Percentiles rank a stretch among this genome's conserved stretches.
These are phyloP conservation scores for Ictalurus furcatus DNA, from an alignment of 2,113 vertebrate species.

Conservation along the genomic window DNA sequence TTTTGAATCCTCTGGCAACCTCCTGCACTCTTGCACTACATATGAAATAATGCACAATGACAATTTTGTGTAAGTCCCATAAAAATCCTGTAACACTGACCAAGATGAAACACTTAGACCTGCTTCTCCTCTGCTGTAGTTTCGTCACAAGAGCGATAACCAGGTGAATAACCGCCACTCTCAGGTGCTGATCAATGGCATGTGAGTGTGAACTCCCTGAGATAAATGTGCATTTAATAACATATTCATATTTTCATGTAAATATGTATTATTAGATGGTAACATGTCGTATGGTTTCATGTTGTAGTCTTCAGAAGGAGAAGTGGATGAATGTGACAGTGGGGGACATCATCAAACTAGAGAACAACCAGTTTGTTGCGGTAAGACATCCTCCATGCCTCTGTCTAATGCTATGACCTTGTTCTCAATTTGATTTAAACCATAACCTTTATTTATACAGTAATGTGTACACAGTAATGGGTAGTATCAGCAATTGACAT, in stretches of 20 bases:
- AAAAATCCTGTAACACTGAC: slow-evolving; percentile 11
- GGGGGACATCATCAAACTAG: slow-evolving; percentile 93
- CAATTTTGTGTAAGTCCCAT: neutral
- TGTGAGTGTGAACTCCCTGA: slow-evolving; percentile 74
- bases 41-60: neutral
- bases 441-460: neutral
- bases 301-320: slow-evolving; percentile 83
- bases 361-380: slow-evolving; percentile 96
- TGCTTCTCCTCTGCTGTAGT: slow-evolving; percentile 68
- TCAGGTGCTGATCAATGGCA: slow-evolving; percentile 89
- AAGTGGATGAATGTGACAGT: slow-evolving; percentile 95
- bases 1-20: neutral
- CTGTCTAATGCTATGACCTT: slow-evolving; percentile 3
- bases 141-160: slow-evolving; percentile 95
- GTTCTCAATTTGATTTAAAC: neutral
- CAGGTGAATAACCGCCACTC: slow-evolving; percentile 97
- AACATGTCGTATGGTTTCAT: neutral
- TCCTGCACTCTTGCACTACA: neutral
- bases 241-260: neutral
- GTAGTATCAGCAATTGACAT: neutral
- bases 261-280: neutral
- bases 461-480: neutral
- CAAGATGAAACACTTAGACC: neutral
- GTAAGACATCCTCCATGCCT: slow-evolving; percentile 69
- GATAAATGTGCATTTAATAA: neutral